Evolutionary conservation across 2,113 vertebrate genomes (phyloP).

Genomic region (Setophaga kirtlandii): DNA sequence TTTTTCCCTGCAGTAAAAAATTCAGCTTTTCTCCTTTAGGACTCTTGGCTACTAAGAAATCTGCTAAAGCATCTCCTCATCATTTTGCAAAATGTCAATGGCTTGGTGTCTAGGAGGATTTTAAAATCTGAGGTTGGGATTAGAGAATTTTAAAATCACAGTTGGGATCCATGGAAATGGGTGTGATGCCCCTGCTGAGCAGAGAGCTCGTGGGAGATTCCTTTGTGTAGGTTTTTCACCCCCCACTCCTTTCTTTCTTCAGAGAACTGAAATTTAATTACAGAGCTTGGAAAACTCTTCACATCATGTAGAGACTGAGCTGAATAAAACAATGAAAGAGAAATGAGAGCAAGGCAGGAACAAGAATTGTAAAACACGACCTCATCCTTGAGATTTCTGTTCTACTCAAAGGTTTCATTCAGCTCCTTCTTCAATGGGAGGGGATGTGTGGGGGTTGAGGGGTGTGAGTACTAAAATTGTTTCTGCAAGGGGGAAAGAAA

Average conservation of each 20-base stretch:
- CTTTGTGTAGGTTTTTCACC: background rate
- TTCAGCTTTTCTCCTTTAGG: background rate
- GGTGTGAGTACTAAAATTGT: background rate
- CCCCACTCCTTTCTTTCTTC: background rate
- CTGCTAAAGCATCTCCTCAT: background rate
- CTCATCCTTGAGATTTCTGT: background rate
- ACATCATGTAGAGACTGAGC: background rate
- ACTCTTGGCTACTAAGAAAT: background rate
- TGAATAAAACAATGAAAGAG: background rate
- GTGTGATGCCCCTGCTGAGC: background rate
- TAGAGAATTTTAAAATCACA: too few relatives aligned
- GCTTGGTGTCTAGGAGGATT: background rate
- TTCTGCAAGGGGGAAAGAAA: background rate
- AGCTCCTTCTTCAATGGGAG: background rate
- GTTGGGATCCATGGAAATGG: accelerated
- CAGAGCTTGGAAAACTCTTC: background rate
- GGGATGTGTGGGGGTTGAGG: background rate
- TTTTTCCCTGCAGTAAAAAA: background rate
- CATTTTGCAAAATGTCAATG: background rate
- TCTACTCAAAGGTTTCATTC: conserved; percentile 18
- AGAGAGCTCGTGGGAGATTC: background rate
- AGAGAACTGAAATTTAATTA: background rate
- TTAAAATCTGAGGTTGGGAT: background rate
- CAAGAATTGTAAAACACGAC: background rate
- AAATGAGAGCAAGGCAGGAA: background rate